A percentile compares a stretch with the other conserved stretches of the same genome.
Evolutionary conservation across 1,140 invertebrate genomes (phyloP).

Genomic region (Notospermus geniculatus): DNA sequence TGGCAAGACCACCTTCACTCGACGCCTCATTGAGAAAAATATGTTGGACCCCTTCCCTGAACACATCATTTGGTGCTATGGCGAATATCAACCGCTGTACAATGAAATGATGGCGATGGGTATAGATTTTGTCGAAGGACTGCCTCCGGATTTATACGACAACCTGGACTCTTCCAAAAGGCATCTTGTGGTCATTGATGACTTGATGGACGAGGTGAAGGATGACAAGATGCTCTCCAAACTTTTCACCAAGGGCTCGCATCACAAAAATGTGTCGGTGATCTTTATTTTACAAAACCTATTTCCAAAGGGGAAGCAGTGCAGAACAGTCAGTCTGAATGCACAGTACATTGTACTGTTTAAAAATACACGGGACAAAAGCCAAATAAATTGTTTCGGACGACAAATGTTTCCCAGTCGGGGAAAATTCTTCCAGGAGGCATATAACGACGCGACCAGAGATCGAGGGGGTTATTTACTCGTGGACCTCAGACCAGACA

Average conservation of each 20-base stretch:
- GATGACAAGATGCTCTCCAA: not conserved
- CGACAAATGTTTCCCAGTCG: not conserved
- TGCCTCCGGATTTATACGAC: not conserved
- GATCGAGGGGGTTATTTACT: not conserved
- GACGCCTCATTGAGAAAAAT: not conserved
- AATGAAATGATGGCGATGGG: not conserved
- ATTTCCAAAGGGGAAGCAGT: conserved; percentile 1
- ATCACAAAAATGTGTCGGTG: conserved; percentile 4
- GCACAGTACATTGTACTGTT: not conserved
- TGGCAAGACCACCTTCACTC: not conserved
- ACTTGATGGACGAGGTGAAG: conserved; percentile 2
- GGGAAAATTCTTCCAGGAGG: not conserved
- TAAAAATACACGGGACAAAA: not conserved
- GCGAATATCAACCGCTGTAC: not conserved
- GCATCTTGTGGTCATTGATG: not conserved
- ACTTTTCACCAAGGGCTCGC: not conserved
- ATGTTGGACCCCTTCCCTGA: not conserved
- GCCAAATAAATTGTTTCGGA: not conserved
- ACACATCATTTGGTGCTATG: conserved; percentile 7
- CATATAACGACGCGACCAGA: not conserved
- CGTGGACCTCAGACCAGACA: not conserved
- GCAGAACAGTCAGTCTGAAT: conserved; percentile 1
- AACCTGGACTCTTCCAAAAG: not conserved
- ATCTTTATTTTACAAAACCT: conserved; percentile 4
- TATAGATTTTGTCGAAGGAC: conserved; percentile 5